Base-by-base conservation (phyloP, 23 tunicate genomes). In the Aplidium turbinatum region DNA sequence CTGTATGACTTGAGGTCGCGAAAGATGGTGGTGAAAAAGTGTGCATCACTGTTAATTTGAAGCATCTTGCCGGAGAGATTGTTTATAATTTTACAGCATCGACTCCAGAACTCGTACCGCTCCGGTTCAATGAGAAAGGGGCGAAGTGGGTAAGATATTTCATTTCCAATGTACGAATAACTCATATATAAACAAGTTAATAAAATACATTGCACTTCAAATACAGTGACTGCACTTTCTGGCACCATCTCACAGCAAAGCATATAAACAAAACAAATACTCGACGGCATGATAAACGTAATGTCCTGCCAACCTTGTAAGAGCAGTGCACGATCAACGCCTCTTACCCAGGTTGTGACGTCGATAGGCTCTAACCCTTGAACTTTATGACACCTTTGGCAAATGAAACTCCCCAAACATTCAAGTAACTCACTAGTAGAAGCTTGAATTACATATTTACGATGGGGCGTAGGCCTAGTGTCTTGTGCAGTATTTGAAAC, bases 151-250 rank as follows among this genome's bases (percentile, higher is more conserved):
- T 91, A 91, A 32, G 97, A 91, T n/a, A 91, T 91, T 38, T 91
- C 97, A 74, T 91, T 91, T 23, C 97, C 97, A 91, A 91, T 91
- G 78, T 91, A 91, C 46, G 97, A 91, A 72, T 91, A 91, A 65
- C 87, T 81, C 82, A 91, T 74, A 67, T 91, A 91, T 34, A 91
- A 53, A 47, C 97, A 91, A 4, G 97, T 91, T 7, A 91, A 75
- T 7, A 91, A 85, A 1, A 69, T 76, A 34, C 92, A 80, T 34
- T 84, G 82, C 0, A 84, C 91, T 68, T 91, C 91, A 31, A 63
- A 84, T 25, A 68, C 80, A 11, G 83, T 40, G 2, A 61, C 51
- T 35, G 66, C 42, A 57, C 47, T 68, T 62, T 91, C 87, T 33
- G 80, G 73, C 58, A 91, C 51, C 78, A 68, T 78, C 58, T 91